Percentiles rank a stretch among this genome's conserved stretches.
Conservation (phyloP, 2,797 vertebrate species). For the Taeniopygia guttata region DNA sequence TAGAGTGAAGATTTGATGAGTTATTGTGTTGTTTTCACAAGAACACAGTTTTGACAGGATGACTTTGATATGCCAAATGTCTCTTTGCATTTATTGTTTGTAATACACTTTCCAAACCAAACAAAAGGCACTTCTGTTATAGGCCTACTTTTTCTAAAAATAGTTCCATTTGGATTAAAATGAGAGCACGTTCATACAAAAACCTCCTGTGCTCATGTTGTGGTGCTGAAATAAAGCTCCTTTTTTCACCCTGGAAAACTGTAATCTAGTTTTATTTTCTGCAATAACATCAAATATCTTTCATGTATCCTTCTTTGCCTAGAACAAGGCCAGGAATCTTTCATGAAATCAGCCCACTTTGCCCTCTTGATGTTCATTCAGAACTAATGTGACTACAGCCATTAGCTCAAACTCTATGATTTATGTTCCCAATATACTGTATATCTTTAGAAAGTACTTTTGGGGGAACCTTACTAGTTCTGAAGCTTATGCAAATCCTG, state of each 20-base stretch:
- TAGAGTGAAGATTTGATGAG: background rate
- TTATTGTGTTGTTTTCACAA: background rate
- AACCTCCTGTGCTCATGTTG: accelerated
- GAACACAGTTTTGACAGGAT: background rate
- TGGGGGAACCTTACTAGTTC: background rate
- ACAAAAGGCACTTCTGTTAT: background rate
- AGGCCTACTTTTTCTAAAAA: background rate
- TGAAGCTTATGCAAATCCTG: background rate
- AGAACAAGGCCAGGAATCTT: background rate
- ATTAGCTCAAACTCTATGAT: background rate
- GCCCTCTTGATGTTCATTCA: background rate
- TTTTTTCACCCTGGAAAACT: background rate
- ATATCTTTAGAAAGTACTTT: background rate
- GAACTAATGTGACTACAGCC: background rate
- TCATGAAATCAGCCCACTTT: background rate
- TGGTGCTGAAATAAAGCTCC: background rate
- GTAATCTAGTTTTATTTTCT: background rate
- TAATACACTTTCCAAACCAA: background rate
- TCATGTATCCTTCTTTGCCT: background rate
- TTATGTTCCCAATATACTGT: background rate
- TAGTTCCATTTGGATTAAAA: background rate
- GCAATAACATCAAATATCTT: background rate
- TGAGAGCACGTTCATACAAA: background rate
- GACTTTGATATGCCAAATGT: background rate
- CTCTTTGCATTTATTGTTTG: background rate